Base-by-base conservation (phyloP, 1,140 invertebrate species). In the Sminthurides bifidus region DNA sequence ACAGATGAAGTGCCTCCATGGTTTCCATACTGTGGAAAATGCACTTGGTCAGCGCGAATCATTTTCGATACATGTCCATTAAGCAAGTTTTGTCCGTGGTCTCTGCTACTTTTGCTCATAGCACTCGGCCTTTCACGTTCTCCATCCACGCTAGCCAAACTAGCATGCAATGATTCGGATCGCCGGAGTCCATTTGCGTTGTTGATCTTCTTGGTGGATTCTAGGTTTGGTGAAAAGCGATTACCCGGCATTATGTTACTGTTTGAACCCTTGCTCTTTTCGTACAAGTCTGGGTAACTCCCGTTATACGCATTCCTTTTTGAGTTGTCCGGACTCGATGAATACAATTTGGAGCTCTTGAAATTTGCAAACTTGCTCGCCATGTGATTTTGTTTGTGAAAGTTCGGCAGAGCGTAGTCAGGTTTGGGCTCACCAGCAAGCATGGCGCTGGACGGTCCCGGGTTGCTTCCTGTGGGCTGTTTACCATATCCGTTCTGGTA, bases 351-450 rank as follows among this genome's bases (percentile, higher is more conserved):
- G 17, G 59, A 57, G 54, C 56, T 59, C 43, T 59, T 61, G 52
- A 64, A 64, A 44, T 64, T 64, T 29, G 57, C 63, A 49, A 64
- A 64, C 46, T 61, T 64, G 41, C 54, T 64, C n/a, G 59, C 63
- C 56, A 64, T 58, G 38, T 58, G 56, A 45, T 58, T 58, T 17
- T 58, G 53, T 24, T 58, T 64, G 54, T 64, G 59, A 41, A 64
- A 61, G 30, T 64, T 64, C 31, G 61, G 61, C 12, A 63, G 51
- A 2, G 54, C 55, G 40, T 54, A 54, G 35, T 54, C 52, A 19
- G 58, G 58, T 38, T 58, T 57, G 21, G 59, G 52, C 31, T 55
- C 53, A 29, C 45, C 38, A 12, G 40, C 33, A 10, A 41, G 27
- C 17, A 41, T 41, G 31, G 35, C 41, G 1, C 29, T 49, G 23